Percentiles rank a stretch among this genome's conserved stretches.
Conservation (phyloP, 2,888 invertebrate genomes). For the Phortica okadai region DNA sequence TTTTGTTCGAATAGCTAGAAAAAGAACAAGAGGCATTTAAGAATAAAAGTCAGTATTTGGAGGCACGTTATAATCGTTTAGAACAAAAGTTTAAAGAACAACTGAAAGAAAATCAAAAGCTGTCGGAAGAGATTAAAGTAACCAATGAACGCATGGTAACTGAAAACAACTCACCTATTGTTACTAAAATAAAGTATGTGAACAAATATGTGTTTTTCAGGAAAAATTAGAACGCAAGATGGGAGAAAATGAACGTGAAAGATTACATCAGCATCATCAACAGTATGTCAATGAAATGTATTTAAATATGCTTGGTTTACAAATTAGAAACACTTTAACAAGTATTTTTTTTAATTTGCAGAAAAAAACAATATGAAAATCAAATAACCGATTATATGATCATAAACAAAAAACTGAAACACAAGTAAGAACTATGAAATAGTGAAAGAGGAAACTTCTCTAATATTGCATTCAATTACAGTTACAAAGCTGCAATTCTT, state of each 20-base stretch:
- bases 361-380: conserved; percentile 56
- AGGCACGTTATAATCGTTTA: conserved; percentile 66
- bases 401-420: conserved; percentile 56
- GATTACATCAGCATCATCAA: conserved; percentile 76
- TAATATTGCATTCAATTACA: conserved; percentile 58
- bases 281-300: background rate
- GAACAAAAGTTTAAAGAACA: conserved; percentile 64
- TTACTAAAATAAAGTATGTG: too few relatives aligned
- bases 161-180: too few relatives aligned
- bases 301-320: too few relatives aligned
- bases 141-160: conserved; percentile 70
- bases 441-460: background rate
- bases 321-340: background rate
- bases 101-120: conserved; percentile 58
- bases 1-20: background rate
- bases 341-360: conserved; percentile 10
- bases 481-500: conserved; percentile 82
- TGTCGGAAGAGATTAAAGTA: conserved; percentile 74
- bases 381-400: conserved; percentile 57
- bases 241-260: conserved; percentile 79
- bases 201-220: conserved; percentile 56
- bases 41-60: conserved; percentile 63
- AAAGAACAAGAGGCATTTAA: background rate
- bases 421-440: conserved; percentile 52
- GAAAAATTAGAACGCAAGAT: conserved; percentile 79